Evolutionary conservation across 2,113 vertebrate species (phyloP), one percentile per base, ranked within the genome.

Genomic region (Stegastes partitus): DNA sequence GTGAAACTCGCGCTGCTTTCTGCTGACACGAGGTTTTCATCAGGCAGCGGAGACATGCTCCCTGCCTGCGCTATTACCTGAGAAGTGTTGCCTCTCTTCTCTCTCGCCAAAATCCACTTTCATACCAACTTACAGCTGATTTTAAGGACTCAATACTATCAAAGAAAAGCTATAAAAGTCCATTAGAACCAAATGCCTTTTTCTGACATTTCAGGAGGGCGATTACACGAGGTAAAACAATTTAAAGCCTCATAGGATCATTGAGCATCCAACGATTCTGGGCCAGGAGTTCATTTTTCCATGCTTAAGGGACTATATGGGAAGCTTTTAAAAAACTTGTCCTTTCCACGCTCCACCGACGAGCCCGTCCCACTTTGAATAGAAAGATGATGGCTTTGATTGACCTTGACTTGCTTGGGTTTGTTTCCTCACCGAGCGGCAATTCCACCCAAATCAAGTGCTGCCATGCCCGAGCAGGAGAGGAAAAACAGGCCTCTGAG

Each of bases 221-320:
- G 63, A 84, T 88, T 68, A 79, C 70, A 73, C 88, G 81, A 78
- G 81, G 70, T 87, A 77, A 85, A 89, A 88, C 78, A 80, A 79
- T 88, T 77, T 67, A 57, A 74, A 78, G 72, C 69, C 73, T 80
- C 19, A 31, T 70, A 68, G 82, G 85, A 86, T 83, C 83, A 76
- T 77, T 81, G 86, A 81, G 75, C 77, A 74, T 85, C 82, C 75
- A 82, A 79, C 22, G 26, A 77, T 74, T 75, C 79, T 75, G 77
- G 51, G 59, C 59, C 11, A 14, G 19, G 55, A 74, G 66, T 87
- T 87, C 53, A 83, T 90, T 83, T 87, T 67, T 85, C 65, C 74
- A 61, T 45, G 65, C 62, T 84, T 59, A 54, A 45, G 64, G 39
- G 70, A 55, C 47, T 66, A 25, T 47, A 31, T 31, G 54, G 34